These are phyloP conservation scores for Zosterops japonicus DNA, from an alignment of 2,113 vertebrate genomes.

Conservation along the genomic window DNA sequence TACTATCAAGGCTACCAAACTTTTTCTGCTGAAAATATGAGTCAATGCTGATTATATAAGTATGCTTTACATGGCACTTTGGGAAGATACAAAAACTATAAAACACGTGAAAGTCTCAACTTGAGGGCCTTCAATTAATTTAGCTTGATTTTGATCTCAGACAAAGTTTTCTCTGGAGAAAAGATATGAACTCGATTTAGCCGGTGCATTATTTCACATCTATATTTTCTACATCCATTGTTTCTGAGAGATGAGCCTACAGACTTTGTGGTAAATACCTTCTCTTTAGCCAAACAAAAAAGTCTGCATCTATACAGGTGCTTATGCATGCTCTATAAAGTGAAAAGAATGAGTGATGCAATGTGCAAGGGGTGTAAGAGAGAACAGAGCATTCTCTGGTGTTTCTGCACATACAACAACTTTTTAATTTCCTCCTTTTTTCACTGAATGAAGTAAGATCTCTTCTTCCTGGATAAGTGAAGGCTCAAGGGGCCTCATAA, in stretches of 20 bases:
- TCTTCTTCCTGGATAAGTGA: neutral
- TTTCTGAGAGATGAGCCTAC: neutral
- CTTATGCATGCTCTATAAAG: neutral
- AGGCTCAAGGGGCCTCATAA: neutral
- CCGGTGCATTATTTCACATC: neutral
- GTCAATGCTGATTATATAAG: neutral
- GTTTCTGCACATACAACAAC: neutral
- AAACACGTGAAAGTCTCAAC: neutral
- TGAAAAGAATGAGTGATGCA: neutral
- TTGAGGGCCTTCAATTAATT: neutral
- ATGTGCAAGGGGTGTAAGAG: neutral
- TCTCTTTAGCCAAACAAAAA: neutral
- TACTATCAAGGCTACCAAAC: neutral
- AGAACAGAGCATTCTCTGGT: neutral
- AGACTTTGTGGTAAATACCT: neutral
- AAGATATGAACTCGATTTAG: neutral
- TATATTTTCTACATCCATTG: neutral
- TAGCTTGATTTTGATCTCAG: slow-evolving; percentile 12
- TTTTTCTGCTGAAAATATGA: neutral
- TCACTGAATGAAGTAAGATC: neutral
- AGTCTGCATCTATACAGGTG: neutral
- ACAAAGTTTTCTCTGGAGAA: neutral
- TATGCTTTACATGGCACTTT: neutral
- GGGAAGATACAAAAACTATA: neutral
- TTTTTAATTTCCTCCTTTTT: neutral